phyloP scores from a whole-genome alignment of 2,888 invertebrate species.

The Allygus modestus region DNA sequence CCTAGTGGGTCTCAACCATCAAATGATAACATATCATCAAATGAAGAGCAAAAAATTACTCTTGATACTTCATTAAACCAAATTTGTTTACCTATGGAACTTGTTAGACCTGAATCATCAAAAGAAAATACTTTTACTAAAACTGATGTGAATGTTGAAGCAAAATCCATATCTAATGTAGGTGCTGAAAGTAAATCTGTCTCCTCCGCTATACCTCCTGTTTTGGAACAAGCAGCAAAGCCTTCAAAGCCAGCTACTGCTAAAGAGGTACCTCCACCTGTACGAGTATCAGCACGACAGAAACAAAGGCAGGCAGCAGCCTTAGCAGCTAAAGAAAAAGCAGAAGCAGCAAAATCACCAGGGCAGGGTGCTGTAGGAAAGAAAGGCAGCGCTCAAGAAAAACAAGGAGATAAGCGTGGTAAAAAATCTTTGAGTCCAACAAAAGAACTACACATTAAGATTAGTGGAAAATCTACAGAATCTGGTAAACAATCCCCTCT shows the following conservation, averaged over 20 bases:
- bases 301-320: conserved; percentile 52
- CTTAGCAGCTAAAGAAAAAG: conserved; percentile 43
- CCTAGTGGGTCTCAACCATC: background rate
- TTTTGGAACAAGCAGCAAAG: conserved; percentile 4
- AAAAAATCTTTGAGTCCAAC: conserved; percentile 49
- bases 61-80: background rate
- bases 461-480: background rate
- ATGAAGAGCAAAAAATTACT: background rate
- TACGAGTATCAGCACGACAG: conserved; percentile 42
- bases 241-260: background rate
- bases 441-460: conserved; percentile 42
- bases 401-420: conserved; percentile 23
- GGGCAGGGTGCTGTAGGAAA: background rate
- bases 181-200: background rate
- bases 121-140: background rate
- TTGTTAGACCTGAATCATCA: background rate
- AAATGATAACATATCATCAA: background rate
- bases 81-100: background rate
- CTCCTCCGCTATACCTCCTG: background rate
- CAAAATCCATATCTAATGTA: background rate
- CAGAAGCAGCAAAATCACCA: conserved; percentile 11
- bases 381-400: background rate
- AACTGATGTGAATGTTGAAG: background rate
- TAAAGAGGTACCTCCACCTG: conserved; percentile 49
- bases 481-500: conserved; percentile 33